Base-by-base conservation (phyloP, 2,797 vertebrate species). In the Sus cebifrons region DNA sequence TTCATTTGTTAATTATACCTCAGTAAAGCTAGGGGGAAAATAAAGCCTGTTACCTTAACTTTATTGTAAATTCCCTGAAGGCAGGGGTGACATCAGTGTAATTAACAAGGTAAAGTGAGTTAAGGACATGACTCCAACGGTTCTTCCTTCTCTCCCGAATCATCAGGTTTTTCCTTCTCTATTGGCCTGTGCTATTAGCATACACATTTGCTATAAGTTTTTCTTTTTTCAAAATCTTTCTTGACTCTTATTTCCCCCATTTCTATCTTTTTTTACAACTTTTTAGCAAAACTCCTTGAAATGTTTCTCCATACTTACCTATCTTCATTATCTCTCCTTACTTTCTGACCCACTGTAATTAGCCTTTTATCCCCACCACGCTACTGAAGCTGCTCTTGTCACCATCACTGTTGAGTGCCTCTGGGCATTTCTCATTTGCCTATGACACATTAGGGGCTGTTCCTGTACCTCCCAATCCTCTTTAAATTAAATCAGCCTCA, bases 221-320 rank as follows among this genome's bases (percentile, higher is more conserved):
- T 78, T 23, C 17, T 23, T 83, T 87, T 84, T 81, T 84, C 40
- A 52, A 54, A 81, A 60, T 86, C 23, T 92, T 40, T 87, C 27
- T 93, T 70, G 4, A 89, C 64, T 92, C 8, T 3, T 3, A 18
- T 77, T 77, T 60, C 18, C 12, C 21, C 11, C 40, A 56, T 84
- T 82, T 96, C 40, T 78, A 21, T 77, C 56, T 52, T 86, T 52
- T 21, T 17, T 91, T 88, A 86, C 14, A 70, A 68, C 8, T 74
- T 94, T 84, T 79, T 58, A 86, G 58, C 29, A 78, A 88, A 88
- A 90, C 49, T 52, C 16, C 40, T 78, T 95, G 23, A 75, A 81
- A 81, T 93, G 23, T 17, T 92, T 84, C 11, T n/a, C 29, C 6
- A 5, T 54, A 68, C 27, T 67, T 86, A 8, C 20, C 23, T 52